A percentile compares a stretch with the other conserved stretches of the same genome.
Evolutionary conservation across 2,797 vertebrate genomes (phyloP).

Genomic region (Thamnophis elegans): DNA sequence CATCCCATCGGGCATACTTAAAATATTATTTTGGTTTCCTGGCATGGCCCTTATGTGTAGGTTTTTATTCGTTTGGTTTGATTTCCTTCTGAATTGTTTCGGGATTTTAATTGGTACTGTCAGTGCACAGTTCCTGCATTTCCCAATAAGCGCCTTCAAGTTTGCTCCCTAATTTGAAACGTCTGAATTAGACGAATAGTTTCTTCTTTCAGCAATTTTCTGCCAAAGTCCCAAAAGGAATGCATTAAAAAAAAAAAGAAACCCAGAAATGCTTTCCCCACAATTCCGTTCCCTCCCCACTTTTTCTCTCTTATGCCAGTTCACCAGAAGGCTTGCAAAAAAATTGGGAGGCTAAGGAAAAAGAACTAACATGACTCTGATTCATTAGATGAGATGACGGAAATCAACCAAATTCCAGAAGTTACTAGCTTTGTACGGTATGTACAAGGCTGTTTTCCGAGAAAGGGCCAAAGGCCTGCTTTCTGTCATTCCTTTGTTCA

Average conservation of each 20-base stretch:
- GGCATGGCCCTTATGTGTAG: neutral
- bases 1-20: neutral
- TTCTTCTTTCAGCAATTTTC: neutral
- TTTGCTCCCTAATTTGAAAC: neutral
- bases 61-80: neutral
- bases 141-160: neutral
- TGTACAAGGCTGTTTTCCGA: neutral
- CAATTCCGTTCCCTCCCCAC: neutral
- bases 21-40: neutral
- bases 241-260: neutral
- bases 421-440: slow-evolving; percentile 7
- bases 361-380: neutral
- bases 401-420: slow-evolving; percentile 28
- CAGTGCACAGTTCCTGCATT: neutral
- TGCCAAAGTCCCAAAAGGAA: neutral
- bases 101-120: neutral
- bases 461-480: neutral
- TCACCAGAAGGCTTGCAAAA: neutral
- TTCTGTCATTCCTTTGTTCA: fast-evolving
- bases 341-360: neutral
- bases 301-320: slow-evolving; percentile 3
- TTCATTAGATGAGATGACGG: slow-evolving; percentile 27
- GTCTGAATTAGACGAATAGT: neutral
- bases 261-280: neutral
- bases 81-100: neutral